Base-by-base conservation (phyloP, 2,113 vertebrate genomes). In the Peromyscus polionotus region DNA sequence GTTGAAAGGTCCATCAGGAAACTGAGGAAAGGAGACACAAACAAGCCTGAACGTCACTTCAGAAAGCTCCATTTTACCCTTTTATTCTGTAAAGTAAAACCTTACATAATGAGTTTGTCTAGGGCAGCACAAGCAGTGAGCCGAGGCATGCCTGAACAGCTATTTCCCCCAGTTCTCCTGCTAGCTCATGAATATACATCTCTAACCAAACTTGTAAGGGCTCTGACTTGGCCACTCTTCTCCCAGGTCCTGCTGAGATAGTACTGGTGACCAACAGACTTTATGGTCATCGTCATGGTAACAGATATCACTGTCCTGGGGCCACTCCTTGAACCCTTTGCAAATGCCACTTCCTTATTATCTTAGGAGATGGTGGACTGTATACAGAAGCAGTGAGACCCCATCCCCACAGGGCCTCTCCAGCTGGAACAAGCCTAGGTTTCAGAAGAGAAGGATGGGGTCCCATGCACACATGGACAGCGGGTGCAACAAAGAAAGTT, bases 251-350 rank as follows among this genome's bases (percentile, higher is more conserved):
- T 93, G 93, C 94, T 95, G 96, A 90, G 97, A 93, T 87, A 67
- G n/a, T 16, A 83, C 67, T 31, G 76, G 94, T 94, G 91, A 97
- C n/a, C 90, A 72, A 68, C 77, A 95, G 76, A 90, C 73, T 95
- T 93, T 85, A 31, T 84, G 33, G 93, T 95, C 72, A 87, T 97
- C 95, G 90, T 97, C 91, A 97, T 95, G 94, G 92, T 76, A 98
- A 98, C 92, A 84, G 93, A 83, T 28, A 83, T 91, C 95, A 45
- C 88, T 89, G 48, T 91, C 92, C 91, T 70, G 76, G 51, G 61
- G 76, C 86, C 96, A 96, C 94, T 97, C 90, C 96, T 92, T 0
- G 1, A 97, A 89, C 85, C 85, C 92, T 94, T 96, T 91, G 83
- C 67, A 95, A 83, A 93, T 80, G n/a, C 77, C 26, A 20, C 86